phyloP scores from a whole-genome alignment of 1,140 invertebrate genomes.

The Agraylea sexmaculata region DNA sequence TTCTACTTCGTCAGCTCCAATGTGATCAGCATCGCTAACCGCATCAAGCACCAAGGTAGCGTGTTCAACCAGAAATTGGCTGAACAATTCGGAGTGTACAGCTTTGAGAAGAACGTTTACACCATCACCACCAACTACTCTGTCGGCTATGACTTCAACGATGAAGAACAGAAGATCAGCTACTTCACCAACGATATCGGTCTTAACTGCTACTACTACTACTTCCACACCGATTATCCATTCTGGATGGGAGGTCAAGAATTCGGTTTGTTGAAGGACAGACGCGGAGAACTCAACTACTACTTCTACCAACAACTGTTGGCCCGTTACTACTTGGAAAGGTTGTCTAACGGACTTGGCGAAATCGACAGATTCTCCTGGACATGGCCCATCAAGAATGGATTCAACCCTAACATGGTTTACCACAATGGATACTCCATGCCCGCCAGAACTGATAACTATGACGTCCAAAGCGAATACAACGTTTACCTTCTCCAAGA shows the following conservation, averaged over 20 bases:
- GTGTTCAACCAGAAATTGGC: constrained; percentile 21
- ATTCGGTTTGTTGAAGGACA: constrained; percentile 30
- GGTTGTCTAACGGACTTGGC: constrained; percentile 42
- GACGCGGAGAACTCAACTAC: constrained; percentile 43
- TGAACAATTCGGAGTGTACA: constrained; percentile 31
- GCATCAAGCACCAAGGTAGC: constrained; percentile 43
- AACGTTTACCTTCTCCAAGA: constrained; percentile 38
- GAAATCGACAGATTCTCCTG: constrained; percentile 40
- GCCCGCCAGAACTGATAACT: constrained; percentile 37
- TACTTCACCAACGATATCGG: constrained; percentile 64
- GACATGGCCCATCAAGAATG: constrained; percentile 40
- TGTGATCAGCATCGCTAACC: constrained; percentile 39
- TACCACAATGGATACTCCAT: constrained; percentile 51
- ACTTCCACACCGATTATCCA: constrained; percentile 52
- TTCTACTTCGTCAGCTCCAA: constrained; percentile 45
- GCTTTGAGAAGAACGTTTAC: constrained; percentile 30
- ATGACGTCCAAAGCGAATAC: constrained; percentile 33
- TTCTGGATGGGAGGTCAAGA: constrained; percentile 48
- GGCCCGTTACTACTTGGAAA: constrained; percentile 48
- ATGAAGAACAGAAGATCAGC: constrained; percentile 48
- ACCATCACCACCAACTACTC: constrained; percentile 40
- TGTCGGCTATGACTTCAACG: constrained; percentile 35
- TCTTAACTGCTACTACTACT: constrained; percentile 58
- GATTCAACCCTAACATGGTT: constrained; percentile 48
- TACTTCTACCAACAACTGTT: constrained; percentile 43